Evolutionary conservation across 1,140 invertebrate genomes (phyloP).

Genomic region (Samia ricini): DNA sequence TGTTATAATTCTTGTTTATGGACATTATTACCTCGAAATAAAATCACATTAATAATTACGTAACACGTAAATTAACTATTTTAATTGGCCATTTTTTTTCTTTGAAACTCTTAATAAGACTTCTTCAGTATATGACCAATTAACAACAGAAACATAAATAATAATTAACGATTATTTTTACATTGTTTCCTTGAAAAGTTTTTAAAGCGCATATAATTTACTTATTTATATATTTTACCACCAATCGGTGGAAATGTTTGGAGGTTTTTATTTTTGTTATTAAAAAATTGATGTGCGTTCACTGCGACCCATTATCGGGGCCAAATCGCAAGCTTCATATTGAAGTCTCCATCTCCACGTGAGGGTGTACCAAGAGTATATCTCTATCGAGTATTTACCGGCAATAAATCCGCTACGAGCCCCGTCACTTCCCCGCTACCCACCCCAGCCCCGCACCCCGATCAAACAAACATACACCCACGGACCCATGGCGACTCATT

Average conservation of each 20-base stretch:
- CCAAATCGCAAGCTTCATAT: slow-evolving; percentile 34
- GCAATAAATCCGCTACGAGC: slow-evolving; percentile 46
- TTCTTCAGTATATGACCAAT: neutral
- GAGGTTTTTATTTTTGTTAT: no score
- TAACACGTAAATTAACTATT: neutral
- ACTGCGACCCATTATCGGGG: neutral
- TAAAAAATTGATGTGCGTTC: neutral
- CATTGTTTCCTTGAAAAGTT: neutral
- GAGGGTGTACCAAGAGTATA: slow-evolving; percentile 25
- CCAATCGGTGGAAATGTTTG: neutral
- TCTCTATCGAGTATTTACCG: slow-evolving; percentile 55
- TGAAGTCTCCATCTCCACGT: slow-evolving; percentile 28
- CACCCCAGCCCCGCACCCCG: slow-evolving; percentile 33
- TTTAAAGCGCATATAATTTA: neutral
- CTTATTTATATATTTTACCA: no score
- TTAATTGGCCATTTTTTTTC: neutral
- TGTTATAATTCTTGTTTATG: neutral
- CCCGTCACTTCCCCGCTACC: no score
- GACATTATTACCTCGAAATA: neutral
- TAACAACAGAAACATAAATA: neutral
- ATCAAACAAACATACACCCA: slow-evolving; percentile 61
- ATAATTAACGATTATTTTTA: neutral
- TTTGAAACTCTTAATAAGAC: neutral
- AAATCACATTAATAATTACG: neutral
- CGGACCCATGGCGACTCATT: slow-evolving; percentile 64